Base-by-base conservation (phyloP, 1,140 invertebrate species). In the Chrysomallon squamiferum region DNA sequence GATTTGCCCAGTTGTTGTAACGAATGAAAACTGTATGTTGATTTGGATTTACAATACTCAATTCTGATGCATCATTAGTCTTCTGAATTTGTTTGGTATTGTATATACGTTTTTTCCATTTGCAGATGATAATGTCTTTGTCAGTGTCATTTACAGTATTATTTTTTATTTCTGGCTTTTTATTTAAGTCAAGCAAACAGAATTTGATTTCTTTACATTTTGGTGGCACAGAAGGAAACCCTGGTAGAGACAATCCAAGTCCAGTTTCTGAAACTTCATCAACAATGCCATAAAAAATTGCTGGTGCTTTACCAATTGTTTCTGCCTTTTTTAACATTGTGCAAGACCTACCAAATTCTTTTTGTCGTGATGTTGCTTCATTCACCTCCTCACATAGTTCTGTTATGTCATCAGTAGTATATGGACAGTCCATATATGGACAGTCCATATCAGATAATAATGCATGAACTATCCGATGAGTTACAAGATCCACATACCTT, bases 401-500 rank as follows among this genome's bases (percentile, higher is more conserved):
- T 11, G 27, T 54, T 18, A 79, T 65, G 18, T 78, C 77, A 25
- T 58, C 35, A 18, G 59, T 6, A 11, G 33, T 66, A n/a, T n/a
- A n/a, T n/a, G n/a, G n/a, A n/a, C n/a, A n/a, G n/a, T n/a, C n/a
- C n/a, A n/a, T n/a, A 50, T 79, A 77, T 43, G 58, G 61, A 33
- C 61, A 33, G 22, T 33, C 22, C 9, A n/a, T 27, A n/a, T 68
- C 63, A 52, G 70, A 45, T 6, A 80, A 57, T 11, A 47, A 63
- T 9, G 74, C 70, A 60, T 70, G 65, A 0, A 77, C 43, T 30
- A 80, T 67, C 9, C 82, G 49, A 65, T 81, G 80, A 22, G 83
- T 15, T 78, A 96, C 89, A 33, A 96, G 89, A 85, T 97, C 95
- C 0, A 94, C 89, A 87, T 96, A 98, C 59, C 95, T 88, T 75